Base-by-base conservation (phyloP, 2,888 invertebrate genomes). In the Gryllus longicercus region DNA sequence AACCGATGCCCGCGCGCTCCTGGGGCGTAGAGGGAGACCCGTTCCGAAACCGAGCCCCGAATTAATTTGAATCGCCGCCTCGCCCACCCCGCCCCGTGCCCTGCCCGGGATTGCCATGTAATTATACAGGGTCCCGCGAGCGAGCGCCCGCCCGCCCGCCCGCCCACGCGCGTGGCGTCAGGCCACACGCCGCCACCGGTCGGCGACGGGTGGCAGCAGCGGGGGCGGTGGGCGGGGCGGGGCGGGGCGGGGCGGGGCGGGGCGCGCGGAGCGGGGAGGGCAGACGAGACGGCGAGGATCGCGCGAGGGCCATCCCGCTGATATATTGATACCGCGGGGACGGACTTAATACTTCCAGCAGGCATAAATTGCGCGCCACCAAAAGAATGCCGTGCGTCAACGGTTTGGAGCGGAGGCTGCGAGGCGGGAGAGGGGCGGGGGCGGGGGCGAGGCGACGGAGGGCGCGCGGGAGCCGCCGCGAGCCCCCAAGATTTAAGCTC, bases 371-470 rank as follows among this genome's bases (percentile, higher is more conserved):
- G 16, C 14, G 63, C 14, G 63, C 63, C 63, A 63, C 63, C 63
- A 63, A 63, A 63, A 63, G 63, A 63, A 63, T 63, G 63, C 63
- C 63, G 63, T n/a, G n/a, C 63, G 63, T 63, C 63, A 63, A 63
- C 63, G 63, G 16, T 63, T 63, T 14, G 63, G 63, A n/a, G 63
- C 10, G 63, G 63, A 51, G 63, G n/a, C 63, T 14, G 63, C 63
- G 63, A 8, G 14, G n/a, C 8, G 63, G 3, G 3, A 12, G n/a
- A n/a, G n/a, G n/a, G n/a, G n/a, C 63, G 14, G 16, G 14, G 14
- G 63, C 16, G 63, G 10, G 51, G 11, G 51, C n/a, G n/a, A 16
- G n/a, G 63, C 14, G 16, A n/a, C 16, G 16, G 63, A 63, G 63
- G 38, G 38, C 38, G 38, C 38, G 38, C 38, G 38, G 38, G 38